Evolutionary conservation across 2,113 vertebrate species (phyloP).

Genomic region (Eulacestoma nigropectus): DNA sequence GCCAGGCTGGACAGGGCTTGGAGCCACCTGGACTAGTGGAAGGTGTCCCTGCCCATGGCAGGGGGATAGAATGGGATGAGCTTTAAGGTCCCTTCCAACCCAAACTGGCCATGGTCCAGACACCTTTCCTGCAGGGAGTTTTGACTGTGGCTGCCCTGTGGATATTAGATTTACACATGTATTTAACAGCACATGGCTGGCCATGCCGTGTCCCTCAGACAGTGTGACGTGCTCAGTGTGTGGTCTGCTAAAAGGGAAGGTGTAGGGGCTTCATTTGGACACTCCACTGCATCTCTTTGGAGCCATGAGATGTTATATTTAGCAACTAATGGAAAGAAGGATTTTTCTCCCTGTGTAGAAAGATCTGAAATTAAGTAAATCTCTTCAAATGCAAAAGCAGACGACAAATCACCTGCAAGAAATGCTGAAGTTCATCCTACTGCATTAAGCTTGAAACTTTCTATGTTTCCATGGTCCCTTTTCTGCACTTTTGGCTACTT

Average conservation of each 20-base stretch:
- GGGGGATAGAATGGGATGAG: not conserved
- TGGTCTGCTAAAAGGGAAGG: not conserved
- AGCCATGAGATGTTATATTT: not conserved
- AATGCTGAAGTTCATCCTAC: not conserved
- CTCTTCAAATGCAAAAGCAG: not conserved
- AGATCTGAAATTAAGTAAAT: not conserved
- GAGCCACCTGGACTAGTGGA: not conserved
- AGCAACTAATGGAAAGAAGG: not conserved
- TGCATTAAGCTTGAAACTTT: not conserved
- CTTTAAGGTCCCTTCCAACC: not conserved
- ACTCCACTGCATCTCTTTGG: not conserved
- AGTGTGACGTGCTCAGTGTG: fast-evolving
- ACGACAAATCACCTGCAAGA: not conserved
- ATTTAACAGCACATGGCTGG: not conserved
- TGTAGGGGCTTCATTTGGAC: not conserved
- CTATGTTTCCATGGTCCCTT: not conserved
- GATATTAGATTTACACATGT: not conserved
- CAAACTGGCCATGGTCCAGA: not conserved
- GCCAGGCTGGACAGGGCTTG: fast-evolving
- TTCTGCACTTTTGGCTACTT: not conserved
- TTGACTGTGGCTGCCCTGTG: not conserved
- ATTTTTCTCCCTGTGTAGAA: not conserved
- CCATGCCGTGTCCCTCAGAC: fast-evolving
- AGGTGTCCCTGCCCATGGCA: not conserved
- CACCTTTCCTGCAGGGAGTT: not conserved